phyloP scores from a whole-genome alignment of 1,140 invertebrate species.

The Cyclargus thomasi region DNA sequence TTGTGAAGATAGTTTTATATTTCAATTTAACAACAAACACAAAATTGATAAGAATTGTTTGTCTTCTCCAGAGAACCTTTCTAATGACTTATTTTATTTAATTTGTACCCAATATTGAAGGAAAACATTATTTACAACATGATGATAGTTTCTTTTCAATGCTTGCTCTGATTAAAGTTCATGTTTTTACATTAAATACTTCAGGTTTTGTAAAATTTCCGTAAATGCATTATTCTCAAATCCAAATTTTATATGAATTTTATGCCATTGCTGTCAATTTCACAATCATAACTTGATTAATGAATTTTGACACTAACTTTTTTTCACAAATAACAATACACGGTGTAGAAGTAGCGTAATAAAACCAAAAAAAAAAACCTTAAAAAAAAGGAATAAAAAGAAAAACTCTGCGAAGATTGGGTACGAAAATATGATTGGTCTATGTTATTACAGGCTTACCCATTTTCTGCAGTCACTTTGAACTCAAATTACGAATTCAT shows the following conservation, averaged over 20 bases:
- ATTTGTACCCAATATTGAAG: not conserved
- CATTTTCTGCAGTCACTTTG: too few species aligned
- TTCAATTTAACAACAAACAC: constrained; percentile 46
- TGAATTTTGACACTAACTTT: too few species aligned
- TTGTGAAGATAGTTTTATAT: constrained; percentile 43
- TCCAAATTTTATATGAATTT: not conserved
- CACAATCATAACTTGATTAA: too few species aligned
- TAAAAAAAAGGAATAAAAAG: too few species aligned
- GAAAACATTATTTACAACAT: not conserved
- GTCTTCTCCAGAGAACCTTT: not conserved
- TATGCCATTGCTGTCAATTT: not conserved
- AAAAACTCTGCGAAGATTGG: too few species aligned
- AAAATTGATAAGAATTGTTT: constrained; percentile 48
- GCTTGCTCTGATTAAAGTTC: not conserved
- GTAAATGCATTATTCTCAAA: not conserved
- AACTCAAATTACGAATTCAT: too few species aligned
- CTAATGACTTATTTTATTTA: not conserved
- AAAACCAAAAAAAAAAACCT: too few species aligned
- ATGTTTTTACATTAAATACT: not conserved
- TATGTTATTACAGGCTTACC: too few species aligned
- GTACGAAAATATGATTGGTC: too few species aligned
- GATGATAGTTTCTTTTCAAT: not conserved
- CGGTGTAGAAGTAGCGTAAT: too few species aligned
- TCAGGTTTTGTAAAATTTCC: not conserved
- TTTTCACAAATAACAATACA: too few species aligned